Evolutionary conservation across 1,140 invertebrate species (phyloP).

Genomic region (Achatina immaculata): DNA sequence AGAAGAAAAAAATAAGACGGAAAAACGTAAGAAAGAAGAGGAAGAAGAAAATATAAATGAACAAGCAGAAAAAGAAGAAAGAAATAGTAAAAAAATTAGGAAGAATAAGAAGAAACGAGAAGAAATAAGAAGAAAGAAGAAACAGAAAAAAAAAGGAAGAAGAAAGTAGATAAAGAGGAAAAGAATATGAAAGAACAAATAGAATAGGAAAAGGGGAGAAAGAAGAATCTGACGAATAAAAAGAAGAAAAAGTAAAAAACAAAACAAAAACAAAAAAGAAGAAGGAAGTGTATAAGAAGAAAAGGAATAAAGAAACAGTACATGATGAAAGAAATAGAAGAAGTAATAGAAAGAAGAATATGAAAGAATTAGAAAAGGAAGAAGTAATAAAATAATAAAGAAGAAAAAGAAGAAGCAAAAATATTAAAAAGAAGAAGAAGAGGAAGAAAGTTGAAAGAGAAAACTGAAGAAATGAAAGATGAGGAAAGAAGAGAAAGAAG

Average conservation of each 20-base stretch:
- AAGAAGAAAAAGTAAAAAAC: too few relatives aligned
- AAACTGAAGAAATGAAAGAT: constrained; percentile 11
- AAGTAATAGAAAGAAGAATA: background rate
- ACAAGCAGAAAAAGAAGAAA: constrained; percentile 7
- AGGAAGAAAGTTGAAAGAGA: constrained; percentile 19
- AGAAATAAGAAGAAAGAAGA: background rate
- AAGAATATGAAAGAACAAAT: too few relatives aligned
- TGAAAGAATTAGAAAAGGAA: background rate
- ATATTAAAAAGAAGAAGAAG: background rate
- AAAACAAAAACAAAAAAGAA: too few relatives aligned
- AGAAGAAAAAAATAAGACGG: background rate
- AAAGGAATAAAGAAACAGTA: too few relatives aligned
- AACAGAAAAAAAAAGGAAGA: constrained; percentile 16
- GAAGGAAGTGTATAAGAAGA: too few relatives aligned
- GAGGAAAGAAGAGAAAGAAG: too few relatives aligned
- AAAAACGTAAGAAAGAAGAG: background rate
- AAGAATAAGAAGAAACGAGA: background rate
- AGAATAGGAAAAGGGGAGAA: too few relatives aligned
- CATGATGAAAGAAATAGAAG: constrained; percentile 19
- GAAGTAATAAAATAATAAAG: constrained; percentile 7
- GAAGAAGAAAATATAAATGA: constrained; percentile 24
- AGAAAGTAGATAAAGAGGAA: constrained; percentile 1
- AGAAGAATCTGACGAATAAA: too few relatives aligned
- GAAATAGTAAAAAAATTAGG: background rate
- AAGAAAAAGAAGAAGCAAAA: constrained; percentile 18